phyloP scores from a whole-genome alignment of 2,797 vertebrate species.

The Amniataba percoides region DNA sequence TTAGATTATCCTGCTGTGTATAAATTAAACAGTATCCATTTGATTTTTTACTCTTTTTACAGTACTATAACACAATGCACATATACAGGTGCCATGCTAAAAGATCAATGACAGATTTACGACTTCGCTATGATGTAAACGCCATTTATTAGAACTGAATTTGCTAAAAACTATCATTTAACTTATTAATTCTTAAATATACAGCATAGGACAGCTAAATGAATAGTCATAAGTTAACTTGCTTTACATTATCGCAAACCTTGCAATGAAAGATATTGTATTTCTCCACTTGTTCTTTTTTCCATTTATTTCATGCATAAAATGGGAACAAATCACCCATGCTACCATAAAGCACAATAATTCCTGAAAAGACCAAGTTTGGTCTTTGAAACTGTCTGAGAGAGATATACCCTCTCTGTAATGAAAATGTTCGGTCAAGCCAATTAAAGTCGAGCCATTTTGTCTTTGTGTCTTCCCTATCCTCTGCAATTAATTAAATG shows the following conservation, averaged over 20 bases:
- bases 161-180: conserved; percentile 16
- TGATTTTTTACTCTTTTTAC: conserved; percentile 17
- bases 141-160: conserved; percentile 15
- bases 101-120: background rate
- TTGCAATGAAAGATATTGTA: conserved; percentile 61
- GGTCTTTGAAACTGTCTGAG: conserved; percentile 74
- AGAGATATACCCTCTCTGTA: conserved; percentile 78
- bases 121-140: background rate
- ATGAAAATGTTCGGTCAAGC: conserved; percentile 85
- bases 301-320: conserved; percentile 59
- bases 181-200: conserved; percentile 15
- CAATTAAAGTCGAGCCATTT: conserved; percentile 84
- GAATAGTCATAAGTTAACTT: conserved; percentile 23
- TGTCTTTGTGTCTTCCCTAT: conserved; percentile 82
- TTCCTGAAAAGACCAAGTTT: conserved; percentile 77
- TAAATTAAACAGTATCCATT: conserved; percentile 26
- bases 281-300: conserved; percentile 62
- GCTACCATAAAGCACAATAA: conserved; percentile 65
- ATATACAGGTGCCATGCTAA: conserved; percentile 9
- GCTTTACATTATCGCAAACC: conserved; percentile 49
- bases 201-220: conserved; percentile 10
- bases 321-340: conserved; percentile 65
- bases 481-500: conserved; percentile 85
- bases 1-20: background rate
- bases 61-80: background rate